Percentiles rank a stretch among this genome's conserved stretches.
phyloP scores from a whole-genome alignment of 1,140 invertebrate species.

The Lerema accius region DNA sequence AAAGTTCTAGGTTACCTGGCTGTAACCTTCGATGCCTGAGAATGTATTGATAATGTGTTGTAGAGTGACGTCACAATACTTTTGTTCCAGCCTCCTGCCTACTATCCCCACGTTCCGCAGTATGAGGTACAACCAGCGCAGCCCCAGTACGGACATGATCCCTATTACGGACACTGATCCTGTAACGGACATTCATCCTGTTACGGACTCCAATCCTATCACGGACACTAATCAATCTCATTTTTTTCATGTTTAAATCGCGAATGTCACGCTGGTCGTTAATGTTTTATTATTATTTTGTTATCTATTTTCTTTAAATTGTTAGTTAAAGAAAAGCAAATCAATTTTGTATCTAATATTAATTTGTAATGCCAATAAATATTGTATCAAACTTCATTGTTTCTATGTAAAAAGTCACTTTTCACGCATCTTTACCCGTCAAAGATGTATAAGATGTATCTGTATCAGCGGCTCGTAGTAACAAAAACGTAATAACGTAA shows the following conservation, averaged over 20 bases:
- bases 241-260: too few species aligned
- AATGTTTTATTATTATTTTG: slow-evolving; percentile 16
- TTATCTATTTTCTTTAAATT: background rate
- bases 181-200: slow-evolving; percentile 6
- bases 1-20: slow-evolving; percentile 31
- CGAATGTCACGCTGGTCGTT: slow-evolving; percentile 17
- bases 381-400: slow-evolving; percentile 34
- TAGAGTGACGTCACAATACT: too few species aligned
- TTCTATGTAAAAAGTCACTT: background rate
- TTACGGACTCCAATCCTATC: too few species aligned
- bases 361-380: too few species aligned
- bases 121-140: slow-evolving; percentile 48
- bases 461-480: too few species aligned
- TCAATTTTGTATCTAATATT: background rate
- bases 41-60: slow-evolving; percentile 35
- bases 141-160: slow-evolving; percentile 56
- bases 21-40: slow-evolving; percentile 36
- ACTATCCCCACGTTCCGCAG: slow-evolving; percentile 31
- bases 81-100: slow-evolving; percentile 43
- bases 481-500: slow-evolving; percentile 66
- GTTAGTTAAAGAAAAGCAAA: background rate
- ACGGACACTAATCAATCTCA: too few species aligned
- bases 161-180: slow-evolving; percentile 60
- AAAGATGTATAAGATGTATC: too few species aligned
- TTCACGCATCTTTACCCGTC: too few species aligned